A percentile compares a stretch with the other conserved stretches of the same genome.
phyloP scores from a whole-genome alignment of 2,888 invertebrate genomes.

The Eurytoma californica region DNA sequence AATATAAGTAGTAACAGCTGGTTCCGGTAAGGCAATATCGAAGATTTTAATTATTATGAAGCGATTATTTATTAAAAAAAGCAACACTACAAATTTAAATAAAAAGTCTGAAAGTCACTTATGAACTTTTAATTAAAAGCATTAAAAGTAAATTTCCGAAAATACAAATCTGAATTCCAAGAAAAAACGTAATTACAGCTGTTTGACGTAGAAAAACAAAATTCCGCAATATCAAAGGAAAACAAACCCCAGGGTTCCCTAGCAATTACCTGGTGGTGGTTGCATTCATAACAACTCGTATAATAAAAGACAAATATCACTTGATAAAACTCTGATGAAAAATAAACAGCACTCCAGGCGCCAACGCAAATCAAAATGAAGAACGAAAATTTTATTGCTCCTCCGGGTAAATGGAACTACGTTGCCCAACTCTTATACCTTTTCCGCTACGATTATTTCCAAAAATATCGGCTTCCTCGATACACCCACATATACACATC shows the following conservation, averaged over 20 bases:
- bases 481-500: not conserved
- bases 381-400: conserved; percentile 7
- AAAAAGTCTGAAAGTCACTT: no score
- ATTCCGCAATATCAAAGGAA: conserved; percentile 4
- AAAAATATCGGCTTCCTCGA: no score
- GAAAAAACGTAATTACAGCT: not conserved
- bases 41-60: no score
- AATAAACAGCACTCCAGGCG: conserved; percentile 19
- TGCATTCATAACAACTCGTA: conserved; percentile 5
- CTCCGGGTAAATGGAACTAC: not conserved
- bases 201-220: not conserved
- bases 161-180: not conserved
- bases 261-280: not conserved
- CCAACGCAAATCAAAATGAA: not conserved
- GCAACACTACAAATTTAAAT: no score
- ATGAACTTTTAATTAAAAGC: no score
- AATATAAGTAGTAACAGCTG: no score
- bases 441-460: no score
- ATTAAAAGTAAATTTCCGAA: not conserved
- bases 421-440: no score
- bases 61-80: no score
- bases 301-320: conserved; percentile 45
- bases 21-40: no score
- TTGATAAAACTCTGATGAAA: conserved; percentile 48
- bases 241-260: not conserved